Evolutionary conservation across 2,113 vertebrate species (phyloP).

Genomic region (Rattus rattus): DNA sequence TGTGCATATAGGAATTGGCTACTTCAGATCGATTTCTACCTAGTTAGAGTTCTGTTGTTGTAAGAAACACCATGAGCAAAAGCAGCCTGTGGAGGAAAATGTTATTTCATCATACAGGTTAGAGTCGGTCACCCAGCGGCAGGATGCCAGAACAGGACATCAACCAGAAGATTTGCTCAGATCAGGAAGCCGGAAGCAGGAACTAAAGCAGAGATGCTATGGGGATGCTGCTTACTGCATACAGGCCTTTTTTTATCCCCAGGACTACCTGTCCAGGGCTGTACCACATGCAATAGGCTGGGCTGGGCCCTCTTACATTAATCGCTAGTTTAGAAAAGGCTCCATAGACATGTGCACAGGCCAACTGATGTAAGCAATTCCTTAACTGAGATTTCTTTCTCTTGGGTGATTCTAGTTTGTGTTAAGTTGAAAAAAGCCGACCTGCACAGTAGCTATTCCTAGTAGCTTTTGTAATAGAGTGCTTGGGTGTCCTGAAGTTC

Average conservation of each 20-base stretch:
- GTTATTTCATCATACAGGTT: neutral
- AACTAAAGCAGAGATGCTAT: neutral
- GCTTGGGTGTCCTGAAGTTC: neutral
- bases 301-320: neutral
- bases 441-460: neutral
- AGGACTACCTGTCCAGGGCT: neutral
- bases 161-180: neutral
- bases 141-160: too few species aligned
- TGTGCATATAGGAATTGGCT: neutral
- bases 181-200: neutral
- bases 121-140: neutral
- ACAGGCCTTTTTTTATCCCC: neutral
- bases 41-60: neutral
- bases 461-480: neutral
- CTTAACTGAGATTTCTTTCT: neutral
- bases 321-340: neutral
- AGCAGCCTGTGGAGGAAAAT: too few species aligned
- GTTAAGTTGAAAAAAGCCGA: neutral
- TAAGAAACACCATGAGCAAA: neutral
- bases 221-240: neutral
- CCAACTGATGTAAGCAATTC: neutral
- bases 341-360: neutral
- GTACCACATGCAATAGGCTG: neutral
- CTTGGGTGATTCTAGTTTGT: neutral
- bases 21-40: neutral